A percentile compares a stretch with the other conserved stretches of the same genome.
These are phyloP conservation scores for Atrina japonica DNA, from an alignment of 2,888 invertebrate species.

Conservation along the genomic window DNA sequence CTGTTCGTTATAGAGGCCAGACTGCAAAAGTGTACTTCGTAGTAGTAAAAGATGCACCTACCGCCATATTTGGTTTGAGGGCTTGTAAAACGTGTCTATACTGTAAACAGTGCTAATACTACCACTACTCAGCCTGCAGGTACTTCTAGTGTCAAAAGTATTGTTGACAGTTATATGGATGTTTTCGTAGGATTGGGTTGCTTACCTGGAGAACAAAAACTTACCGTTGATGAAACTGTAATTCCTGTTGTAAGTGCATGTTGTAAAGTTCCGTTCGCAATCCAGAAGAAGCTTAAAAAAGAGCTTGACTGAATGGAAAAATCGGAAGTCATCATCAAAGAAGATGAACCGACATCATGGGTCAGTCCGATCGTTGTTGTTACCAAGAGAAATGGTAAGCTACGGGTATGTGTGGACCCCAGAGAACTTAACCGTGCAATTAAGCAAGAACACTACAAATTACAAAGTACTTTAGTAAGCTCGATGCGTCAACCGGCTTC, in stretches of 20 bases:
- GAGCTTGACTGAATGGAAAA: too few species aligned
- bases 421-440: slow-evolving; percentile 46
- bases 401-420: slow-evolving; percentile 40
- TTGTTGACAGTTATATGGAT: not conserved
- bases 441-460: slow-evolving; percentile 43
- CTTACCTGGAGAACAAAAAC: not conserved
- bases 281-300: not conserved
- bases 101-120: too few species aligned
- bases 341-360: slow-evolving; percentile 51
- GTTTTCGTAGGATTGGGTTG: not conserved
- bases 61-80: too few species aligned
- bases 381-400: slow-evolving; percentile 35
- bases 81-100: too few species aligned
- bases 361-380: slow-evolving; percentile 50
- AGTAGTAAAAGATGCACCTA: too few species aligned
- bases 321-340: slow-evolving; percentile 40
- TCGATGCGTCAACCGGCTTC: slow-evolving; percentile 51
- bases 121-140: too few species aligned
- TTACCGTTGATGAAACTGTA: slow-evolving; percentile 1
- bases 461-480: slow-evolving; percentile 46
- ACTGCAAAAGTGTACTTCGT: too few species aligned
- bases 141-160: not conserved
- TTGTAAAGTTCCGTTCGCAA: not conserved
- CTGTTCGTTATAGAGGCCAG: too few species aligned
- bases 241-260: not conserved